Percentiles rank a stretch among this genome's conserved stretches.
Evolutionary conservation across 2,888 invertebrate genomes (phyloP).

Genomic region (Hyles lineata): DNA sequence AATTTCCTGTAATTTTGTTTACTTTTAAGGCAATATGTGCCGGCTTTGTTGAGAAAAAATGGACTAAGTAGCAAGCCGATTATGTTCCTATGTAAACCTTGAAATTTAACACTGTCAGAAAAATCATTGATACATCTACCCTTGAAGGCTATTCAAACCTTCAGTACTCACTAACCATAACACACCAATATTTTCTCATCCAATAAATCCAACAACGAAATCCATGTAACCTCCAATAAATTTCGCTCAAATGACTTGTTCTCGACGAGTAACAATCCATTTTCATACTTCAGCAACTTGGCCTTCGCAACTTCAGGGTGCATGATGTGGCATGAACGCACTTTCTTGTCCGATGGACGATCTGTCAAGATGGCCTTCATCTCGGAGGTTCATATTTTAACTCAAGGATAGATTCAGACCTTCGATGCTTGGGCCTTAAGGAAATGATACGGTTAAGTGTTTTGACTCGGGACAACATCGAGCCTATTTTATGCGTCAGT

Average conservation of each 20-base stretch:
- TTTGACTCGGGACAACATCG: neutral
- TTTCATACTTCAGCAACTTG: neutral
- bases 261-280: neutral
- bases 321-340: constrained; percentile 17
- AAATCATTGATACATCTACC: too few relatives aligned
- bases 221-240: neutral
- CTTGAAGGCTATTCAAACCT: too few relatives aligned
- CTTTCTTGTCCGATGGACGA: neutral
- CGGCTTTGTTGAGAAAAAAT: neutral
- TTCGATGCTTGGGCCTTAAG: neutral
- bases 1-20: too few relatives aligned
- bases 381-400: constrained; percentile 15
- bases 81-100: too few relatives aligned
- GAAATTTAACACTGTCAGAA: too few relatives aligned
- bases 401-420: constrained; percentile 9
- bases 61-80: neutral
- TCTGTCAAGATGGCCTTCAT: constrained; percentile 7
- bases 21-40: too few relatives aligned
- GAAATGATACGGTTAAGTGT: constrained; percentile 12
- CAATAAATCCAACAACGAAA: too few relatives aligned
- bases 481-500: neutral
- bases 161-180: too few relatives aligned
- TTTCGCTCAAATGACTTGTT: neutral
- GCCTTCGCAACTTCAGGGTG: neutral
- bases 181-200: too few relatives aligned